phyloP scores from a whole-genome alignment of 2,113 vertebrate genomes.

The Chinchilla lanigera region DNA sequence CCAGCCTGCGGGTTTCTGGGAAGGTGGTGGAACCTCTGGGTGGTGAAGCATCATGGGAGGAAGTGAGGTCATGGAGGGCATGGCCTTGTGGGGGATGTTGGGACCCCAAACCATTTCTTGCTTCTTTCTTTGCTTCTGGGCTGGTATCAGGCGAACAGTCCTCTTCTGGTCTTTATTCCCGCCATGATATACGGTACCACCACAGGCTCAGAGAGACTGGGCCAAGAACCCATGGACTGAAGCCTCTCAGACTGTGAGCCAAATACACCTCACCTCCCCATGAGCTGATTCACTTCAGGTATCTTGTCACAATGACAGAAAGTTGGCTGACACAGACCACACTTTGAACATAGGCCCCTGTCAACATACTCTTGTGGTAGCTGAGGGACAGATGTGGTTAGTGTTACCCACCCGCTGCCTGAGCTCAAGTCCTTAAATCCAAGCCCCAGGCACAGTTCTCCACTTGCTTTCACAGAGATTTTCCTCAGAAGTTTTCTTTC shows the following conservation, averaged over 20 bases:
- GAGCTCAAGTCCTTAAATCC: background rate
- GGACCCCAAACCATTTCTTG: too few relatives aligned
- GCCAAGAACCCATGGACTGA: background rate
- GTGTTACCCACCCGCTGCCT: background rate
- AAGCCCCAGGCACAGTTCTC: background rate
- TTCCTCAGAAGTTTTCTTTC: background rate
- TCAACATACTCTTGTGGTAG: background rate
- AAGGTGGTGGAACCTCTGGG: background rate
- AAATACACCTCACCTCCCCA: background rate
- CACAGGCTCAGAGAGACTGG: background rate
- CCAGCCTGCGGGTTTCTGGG: background rate
- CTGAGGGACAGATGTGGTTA: background rate
- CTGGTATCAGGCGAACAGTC: background rate
- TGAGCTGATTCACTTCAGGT: background rate
- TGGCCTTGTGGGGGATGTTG: background rate
- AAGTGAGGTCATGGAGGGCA: background rate
- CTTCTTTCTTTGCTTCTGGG: background rate
- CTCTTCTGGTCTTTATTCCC: background rate
- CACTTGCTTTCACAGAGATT: conserved; percentile 20
- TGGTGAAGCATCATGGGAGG: background rate
- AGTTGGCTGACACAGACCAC: background rate
- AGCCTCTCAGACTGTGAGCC: background rate
- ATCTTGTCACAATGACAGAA: background rate
- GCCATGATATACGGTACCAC: background rate
- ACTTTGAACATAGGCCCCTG: background rate